phyloP scores from a whole-genome alignment of 2,797 vertebrate species.

The Syngnathus acus region DNA sequence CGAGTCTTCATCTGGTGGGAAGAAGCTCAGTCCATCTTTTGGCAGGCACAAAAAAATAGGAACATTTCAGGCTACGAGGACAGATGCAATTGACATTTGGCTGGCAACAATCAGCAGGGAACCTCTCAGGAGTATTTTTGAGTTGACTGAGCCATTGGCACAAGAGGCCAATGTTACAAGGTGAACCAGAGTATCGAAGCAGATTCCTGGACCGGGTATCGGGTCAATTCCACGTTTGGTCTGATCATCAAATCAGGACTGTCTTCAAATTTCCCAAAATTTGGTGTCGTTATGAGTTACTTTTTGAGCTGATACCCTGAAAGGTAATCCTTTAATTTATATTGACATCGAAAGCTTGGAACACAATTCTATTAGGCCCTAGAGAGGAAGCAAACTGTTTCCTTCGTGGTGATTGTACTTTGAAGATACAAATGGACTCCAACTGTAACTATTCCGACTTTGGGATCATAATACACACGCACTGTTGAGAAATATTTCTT shows the following conservation, averaged over 20 bases:
- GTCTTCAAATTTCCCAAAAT: constrained; percentile 30
- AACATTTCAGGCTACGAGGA: not conserved
- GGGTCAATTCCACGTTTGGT: constrained; percentile 41
- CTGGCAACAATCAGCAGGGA: constrained; percentile 10
- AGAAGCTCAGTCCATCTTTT: constrained; percentile 9
- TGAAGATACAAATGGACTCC: not conserved
- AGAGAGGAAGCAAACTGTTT: not conserved
- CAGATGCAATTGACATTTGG: constrained; percentile 19
- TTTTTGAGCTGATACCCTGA: not conserved
- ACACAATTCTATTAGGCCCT: not conserved
- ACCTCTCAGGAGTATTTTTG: constrained; percentile 16
- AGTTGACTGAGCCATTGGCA: constrained; percentile 27
- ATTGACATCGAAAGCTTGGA: not conserved
- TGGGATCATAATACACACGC: not conserved
- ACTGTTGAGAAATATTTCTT: not conserved
- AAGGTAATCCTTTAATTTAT: not conserved
- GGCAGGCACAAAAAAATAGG: constrained; percentile 9
- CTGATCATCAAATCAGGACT: constrained; percentile 31
- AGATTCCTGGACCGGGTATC: constrained; percentile 42
- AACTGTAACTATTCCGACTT: not conserved
- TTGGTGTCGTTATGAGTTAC: constrained; percentile 2
- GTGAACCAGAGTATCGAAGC: constrained; percentile 29
- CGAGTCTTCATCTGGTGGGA: not conserved
- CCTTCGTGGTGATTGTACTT: not conserved
- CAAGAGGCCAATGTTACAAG: constrained; percentile 34